Evolutionary conservation across 2,888 invertebrate species (phyloP).

Genomic region (Lingula anatina): DNA sequence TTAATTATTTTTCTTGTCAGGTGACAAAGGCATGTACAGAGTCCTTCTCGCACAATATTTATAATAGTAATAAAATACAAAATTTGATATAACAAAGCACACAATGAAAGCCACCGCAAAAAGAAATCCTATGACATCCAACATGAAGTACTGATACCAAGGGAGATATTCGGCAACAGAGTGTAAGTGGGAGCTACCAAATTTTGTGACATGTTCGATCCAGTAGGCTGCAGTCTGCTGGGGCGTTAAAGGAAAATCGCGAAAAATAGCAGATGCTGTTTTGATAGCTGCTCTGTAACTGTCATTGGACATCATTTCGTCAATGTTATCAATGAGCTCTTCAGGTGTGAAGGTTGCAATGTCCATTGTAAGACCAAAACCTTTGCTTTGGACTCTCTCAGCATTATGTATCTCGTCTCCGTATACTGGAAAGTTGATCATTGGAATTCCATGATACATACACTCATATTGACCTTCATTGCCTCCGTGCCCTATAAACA

Average conservation of each 20-base stretch:
- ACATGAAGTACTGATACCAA: conserved; percentile 20
- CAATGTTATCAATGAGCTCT: conserved; percentile 11
- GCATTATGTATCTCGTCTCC: conserved; percentile 22
- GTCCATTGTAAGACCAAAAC: conserved; percentile 17
- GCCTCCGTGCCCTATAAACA: conserved; percentile 30
- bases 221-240: conserved; percentile 21
- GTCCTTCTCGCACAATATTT: too few relatives aligned
- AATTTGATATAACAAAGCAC: too few relatives aligned
- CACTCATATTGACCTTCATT: conserved; percentile 24
- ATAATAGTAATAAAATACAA: too few relatives aligned
- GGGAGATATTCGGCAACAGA: conserved; percentile 19
- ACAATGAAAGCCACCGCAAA: too few relatives aligned
- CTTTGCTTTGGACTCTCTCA: conserved; percentile 10
- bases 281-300: conserved; percentile 12
- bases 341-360: conserved; percentile 9
- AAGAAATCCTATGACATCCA: conserved; percentile 14
- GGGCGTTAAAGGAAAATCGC: conserved; percentile 11
- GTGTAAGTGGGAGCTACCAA: conserved; percentile 23
- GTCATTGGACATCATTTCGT: conserved; percentile 11
- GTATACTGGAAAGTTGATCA: conserved; percentile 20
- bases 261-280: conserved; percentile 15
- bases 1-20: too few relatives aligned
- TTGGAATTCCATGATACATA: conserved; percentile 26
- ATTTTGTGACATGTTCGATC: conserved; percentile 27
- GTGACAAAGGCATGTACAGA: too few relatives aligned